phyloP scores from a whole-genome alignment of 2,888 invertebrate species.

The Phyllotreta striolata region DNA sequence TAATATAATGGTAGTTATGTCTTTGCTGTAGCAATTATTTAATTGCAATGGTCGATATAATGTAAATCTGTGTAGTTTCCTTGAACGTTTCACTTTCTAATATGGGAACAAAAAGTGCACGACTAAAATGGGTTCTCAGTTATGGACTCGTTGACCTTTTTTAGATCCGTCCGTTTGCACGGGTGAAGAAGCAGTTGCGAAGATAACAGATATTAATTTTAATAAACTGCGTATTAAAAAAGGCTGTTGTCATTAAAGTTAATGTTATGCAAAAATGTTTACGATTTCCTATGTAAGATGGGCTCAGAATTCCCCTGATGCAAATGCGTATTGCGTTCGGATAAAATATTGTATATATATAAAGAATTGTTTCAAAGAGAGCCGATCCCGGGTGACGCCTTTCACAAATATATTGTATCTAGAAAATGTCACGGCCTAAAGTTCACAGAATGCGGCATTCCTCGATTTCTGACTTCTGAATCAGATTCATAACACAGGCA shows the following conservation, averaged over 20 bases:
- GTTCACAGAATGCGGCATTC: constrained; percentile 49
- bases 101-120: constrained; percentile 30
- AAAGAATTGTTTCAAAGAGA: constrained; percentile 36
- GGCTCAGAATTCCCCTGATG: too few relatives aligned
- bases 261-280: too few relatives aligned
- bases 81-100: constrained; percentile 39
- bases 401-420: constrained; percentile 53
- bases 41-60: constrained; percentile 39
- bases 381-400: constrained; percentile 50
- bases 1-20: constrained; percentile 43
- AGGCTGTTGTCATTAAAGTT: too few relatives aligned
- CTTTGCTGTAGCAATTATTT: constrained; percentile 43
- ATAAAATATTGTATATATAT: background rate
- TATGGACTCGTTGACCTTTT: constrained; percentile 35
- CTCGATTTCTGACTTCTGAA: constrained; percentile 44
- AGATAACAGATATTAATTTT: constrained; percentile 18
- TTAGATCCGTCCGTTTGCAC: constrained; percentile 19
- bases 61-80: constrained; percentile 37
- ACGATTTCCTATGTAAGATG: too few relatives aligned
- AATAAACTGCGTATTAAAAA: constrained; percentile 7
- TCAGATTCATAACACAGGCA: constrained; percentile 49
- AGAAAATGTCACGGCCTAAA: constrained; percentile 58
- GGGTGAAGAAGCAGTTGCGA: constrained; percentile 12
- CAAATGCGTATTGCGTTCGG: too few relatives aligned
- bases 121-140: constrained; percentile 29